Evolutionary conservation across 2,888 invertebrate species (phyloP).

Genomic region (Heteromyza rotundicornis): DNA sequence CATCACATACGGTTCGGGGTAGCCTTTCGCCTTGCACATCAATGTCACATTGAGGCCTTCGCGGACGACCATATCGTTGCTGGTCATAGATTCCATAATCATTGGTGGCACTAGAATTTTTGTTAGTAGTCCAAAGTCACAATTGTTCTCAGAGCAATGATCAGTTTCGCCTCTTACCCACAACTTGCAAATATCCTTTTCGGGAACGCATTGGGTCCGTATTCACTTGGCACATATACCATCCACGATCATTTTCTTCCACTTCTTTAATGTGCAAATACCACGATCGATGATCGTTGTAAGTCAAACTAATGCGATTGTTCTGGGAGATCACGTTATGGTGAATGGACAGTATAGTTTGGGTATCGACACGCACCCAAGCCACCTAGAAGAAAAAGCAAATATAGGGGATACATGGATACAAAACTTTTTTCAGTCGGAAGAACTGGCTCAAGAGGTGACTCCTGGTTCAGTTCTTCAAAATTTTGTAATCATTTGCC

Average conservation of each 20-base stretch:
- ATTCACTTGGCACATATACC: constrained; percentile 93
- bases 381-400: constrained; percentile 74
- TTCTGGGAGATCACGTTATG: constrained; percentile 92
- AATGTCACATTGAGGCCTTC: constrained; percentile 89
- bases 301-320: constrained; percentile 83
- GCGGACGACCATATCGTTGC: constrained; percentile 89
- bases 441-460: too few species aligned
- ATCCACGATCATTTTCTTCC: constrained; percentile 86
- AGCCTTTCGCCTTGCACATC: constrained; percentile 85
- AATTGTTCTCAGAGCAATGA: too few species aligned
- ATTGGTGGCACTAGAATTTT: constrained; percentile 93
- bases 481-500: too few species aligned
- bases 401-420: too few species aligned
- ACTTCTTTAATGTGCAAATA: constrained; percentile 88
- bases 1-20: constrained; percentile 91
- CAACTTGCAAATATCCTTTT: constrained; percentile 89
- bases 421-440: too few species aligned
- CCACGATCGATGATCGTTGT: constrained; percentile 91
- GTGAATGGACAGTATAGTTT: constrained; percentile 90
- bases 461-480: too few species aligned
- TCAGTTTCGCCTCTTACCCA: constrained; percentile 71
- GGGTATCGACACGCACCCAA: constrained; percentile 92
- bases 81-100: constrained; percentile 88
- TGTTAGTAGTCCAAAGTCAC: too few species aligned
- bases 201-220: constrained; percentile 92